phyloP scores from a whole-genome alignment of 2,113 vertebrate species.

The Columbina picui region DNA sequence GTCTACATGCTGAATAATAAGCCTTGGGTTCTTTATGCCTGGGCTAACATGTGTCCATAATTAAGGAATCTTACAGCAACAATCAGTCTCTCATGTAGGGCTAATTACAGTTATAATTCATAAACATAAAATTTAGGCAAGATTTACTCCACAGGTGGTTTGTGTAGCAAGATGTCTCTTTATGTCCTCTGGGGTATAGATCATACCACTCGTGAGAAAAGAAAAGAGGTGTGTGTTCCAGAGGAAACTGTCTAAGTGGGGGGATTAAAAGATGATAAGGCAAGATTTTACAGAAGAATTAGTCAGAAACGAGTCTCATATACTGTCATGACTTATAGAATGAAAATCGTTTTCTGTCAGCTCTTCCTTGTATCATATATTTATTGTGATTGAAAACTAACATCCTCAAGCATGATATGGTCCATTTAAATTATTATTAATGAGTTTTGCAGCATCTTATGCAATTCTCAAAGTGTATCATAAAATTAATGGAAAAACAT shows the following conservation, averaged over 20 bases:
- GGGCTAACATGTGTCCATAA: neutral
- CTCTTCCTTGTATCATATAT: neutral
- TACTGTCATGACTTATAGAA: neutral
- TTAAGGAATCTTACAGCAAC: slow-evolving; percentile 16
- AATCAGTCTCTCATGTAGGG: slow-evolving; percentile 17
- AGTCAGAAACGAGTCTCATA: slow-evolving; percentile 44
- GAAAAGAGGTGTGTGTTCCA: neutral
- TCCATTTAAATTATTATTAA: neutral
- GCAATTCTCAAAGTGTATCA: neutral
- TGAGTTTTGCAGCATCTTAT: neutral
- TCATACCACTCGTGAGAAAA: neutral
- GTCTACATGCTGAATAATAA: slow-evolving; percentile 22
- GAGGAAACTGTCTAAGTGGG: neutral
- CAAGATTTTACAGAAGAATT: neutral
- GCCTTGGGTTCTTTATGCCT: neutral
- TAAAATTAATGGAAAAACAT: neutral
- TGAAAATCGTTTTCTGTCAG: neutral
- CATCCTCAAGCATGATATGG: neutral
- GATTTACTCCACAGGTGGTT: neutral
- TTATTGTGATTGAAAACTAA: neutral
- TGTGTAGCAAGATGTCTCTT: neutral
- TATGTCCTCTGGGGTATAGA: neutral
- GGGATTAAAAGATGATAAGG: slow-evolving; percentile 9
- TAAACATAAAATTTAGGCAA: slow-evolving; percentile 33
- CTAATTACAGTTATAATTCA: slow-evolving; percentile 45